phyloP scores from a whole-genome alignment of 2,113 vertebrate genomes.

The Narcine bancroftii region DNA sequence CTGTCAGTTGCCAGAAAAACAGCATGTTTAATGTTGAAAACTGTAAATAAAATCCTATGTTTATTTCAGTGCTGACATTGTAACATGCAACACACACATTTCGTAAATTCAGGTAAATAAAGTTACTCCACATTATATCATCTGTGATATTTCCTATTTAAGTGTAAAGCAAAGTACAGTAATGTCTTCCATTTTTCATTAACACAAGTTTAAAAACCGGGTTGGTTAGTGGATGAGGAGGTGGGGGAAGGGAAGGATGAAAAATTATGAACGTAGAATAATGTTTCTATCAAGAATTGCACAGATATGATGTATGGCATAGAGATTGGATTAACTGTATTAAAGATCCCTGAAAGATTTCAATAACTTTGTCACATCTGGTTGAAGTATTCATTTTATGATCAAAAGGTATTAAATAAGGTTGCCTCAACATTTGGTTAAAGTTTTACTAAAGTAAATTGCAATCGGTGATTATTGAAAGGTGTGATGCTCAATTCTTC shows the following conservation, averaged over 20 bases:
- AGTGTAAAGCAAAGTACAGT: slow-evolving; percentile 41
- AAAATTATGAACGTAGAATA: background rate
- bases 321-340: background rate
- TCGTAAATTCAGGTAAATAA: slow-evolving; percentile 89
- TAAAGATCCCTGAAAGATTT: background rate
- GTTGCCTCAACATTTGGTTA: background rate
- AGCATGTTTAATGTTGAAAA: slow-evolving; percentile 66
- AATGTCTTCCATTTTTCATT: slow-evolving; percentile 40
- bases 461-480: background rate
- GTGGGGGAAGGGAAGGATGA: background rate
- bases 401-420: background rate
- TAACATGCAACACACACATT: slow-evolving; percentile 67
- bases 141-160: slow-evolving; percentile 50
- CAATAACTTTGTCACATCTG: background rate
- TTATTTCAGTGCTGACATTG: slow-evolving; percentile 69
- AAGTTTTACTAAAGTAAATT: background rate
- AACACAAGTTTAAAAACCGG: slow-evolving; percentile 32
- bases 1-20: slow-evolving; percentile 51
- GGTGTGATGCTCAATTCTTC: background rate
- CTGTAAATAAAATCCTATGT: slow-evolving; percentile 69
- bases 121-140: slow-evolving; percentile 61
- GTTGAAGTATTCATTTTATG: background rate
- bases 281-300: background rate
- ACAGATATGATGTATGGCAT: background rate
- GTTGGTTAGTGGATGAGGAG: background rate